Evolutionary conservation across 2,113 vertebrate species (phyloP).

Genomic region (Enhydra lutris): DNA sequence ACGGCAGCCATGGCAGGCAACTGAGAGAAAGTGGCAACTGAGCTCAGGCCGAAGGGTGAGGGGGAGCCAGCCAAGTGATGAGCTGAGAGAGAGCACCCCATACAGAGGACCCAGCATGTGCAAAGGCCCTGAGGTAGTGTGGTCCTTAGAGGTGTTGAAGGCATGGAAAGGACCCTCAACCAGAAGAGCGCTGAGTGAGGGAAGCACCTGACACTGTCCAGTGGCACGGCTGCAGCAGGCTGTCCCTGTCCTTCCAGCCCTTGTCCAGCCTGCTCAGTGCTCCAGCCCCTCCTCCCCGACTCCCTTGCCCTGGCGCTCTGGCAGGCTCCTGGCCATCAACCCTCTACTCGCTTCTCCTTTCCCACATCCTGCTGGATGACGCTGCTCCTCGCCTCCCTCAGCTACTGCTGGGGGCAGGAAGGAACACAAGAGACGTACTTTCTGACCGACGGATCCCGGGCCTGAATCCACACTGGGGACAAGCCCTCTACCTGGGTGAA

Average conservation of each 20-base stretch:
- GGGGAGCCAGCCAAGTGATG: neutral
- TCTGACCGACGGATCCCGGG: neutral
- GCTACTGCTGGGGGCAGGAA: rapidly evolving
- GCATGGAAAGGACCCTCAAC: rapidly evolving
- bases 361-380: neutral
- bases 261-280: neutral
- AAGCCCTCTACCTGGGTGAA: neutral
- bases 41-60: neutral
- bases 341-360: neutral
- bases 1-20: neutral
- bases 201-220: neutral
- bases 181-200: too few relatives aligned
- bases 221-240: rapidly evolving
- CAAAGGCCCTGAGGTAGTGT: neutral
- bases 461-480: too few relatives aligned
- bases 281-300: rapidly evolving
- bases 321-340: neutral
- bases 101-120: rapidly evolving
- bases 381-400: neutral
- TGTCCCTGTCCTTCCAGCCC: neutral
- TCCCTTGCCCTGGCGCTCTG: rapidly evolving
- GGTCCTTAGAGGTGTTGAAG: neutral
- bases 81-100: rapidly evolving
- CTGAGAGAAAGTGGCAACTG: neutral
- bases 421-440: too few relatives aligned